phyloP scores from a whole-genome alignment of 2,888 invertebrate species.

The Syrphus vitripennis region DNA sequence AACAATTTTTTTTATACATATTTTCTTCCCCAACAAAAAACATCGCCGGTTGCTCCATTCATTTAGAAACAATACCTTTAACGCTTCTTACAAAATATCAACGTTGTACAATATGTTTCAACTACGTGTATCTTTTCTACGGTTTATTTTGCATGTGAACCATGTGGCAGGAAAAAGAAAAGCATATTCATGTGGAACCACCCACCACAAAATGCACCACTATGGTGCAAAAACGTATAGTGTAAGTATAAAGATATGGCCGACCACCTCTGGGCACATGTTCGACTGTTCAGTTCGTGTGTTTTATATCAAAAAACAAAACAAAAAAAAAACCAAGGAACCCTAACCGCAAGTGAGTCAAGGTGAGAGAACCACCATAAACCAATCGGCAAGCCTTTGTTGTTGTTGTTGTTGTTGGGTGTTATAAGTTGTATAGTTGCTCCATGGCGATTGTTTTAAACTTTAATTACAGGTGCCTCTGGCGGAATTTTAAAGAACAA shows the following conservation, averaged over 20 bases:
- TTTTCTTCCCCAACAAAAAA: neutral
- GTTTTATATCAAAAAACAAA: too few relatives aligned
- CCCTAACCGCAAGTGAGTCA: constrained; percentile 66
- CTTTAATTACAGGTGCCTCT: constrained; percentile 71
- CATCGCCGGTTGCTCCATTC: neutral
- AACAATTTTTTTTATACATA: neutral
- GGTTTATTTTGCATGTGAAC: constrained; percentile 59
- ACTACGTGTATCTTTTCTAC: neutral
- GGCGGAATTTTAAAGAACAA: constrained; percentile 53
- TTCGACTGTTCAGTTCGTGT: constrained; percentile 36
- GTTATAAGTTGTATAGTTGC: constrained; percentile 30
- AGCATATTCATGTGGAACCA: constrained; percentile 69
- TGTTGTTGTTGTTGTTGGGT: constrained; percentile 19
- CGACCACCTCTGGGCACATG: constrained; percentile 57
- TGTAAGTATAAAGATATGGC: too few relatives aligned
- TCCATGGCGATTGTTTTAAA: constrained; percentile 62
- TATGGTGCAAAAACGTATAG: neutral
- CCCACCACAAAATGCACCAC: constrained; percentile 15
- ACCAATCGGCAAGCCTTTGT: constrained; percentile 50
- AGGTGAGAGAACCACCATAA: constrained; percentile 63
- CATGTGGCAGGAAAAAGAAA: constrained; percentile 47
- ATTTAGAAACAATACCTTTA: neutral
- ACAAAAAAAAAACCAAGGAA: constrained; percentile 22
- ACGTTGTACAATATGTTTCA: neutral
- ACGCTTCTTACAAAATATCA: neutral